Evolutionary conservation across 2,888 invertebrate genomes (phyloP).

Genomic region (Timema cristinae): DNA sequence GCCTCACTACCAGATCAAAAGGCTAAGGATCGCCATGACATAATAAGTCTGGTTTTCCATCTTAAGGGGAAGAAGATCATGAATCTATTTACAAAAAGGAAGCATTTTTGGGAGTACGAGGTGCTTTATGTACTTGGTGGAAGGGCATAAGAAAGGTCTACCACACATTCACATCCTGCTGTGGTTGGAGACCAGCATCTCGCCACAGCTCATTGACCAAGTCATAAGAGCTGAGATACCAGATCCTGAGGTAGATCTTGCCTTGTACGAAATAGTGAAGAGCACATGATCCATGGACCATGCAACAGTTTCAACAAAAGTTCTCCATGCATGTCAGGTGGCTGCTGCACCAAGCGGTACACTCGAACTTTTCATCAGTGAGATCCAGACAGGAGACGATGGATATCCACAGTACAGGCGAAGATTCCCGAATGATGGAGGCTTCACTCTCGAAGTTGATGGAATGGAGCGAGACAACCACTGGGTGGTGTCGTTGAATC

Average conservation of each 20-base stretch:
- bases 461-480: constrained; percentile 27
- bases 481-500: constrained; percentile 30
- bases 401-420: constrained; percentile 42
- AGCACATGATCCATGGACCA: constrained; percentile 42
- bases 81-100: constrained; percentile 15
- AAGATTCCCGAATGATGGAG: constrained; percentile 20
- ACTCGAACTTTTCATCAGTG: constrained; percentile 35
- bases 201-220: constrained; percentile 35
- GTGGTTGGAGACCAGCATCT: too few species aligned
- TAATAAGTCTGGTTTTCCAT: constrained; percentile 35
- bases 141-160: constrained; percentile 41
- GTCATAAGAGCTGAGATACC: constrained; percentile 37
- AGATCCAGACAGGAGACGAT: constrained; percentile 31
- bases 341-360: constrained; percentile 37
- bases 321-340: constrained; percentile 36
- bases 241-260: constrained; percentile 33
- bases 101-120: constrained; percentile 14
- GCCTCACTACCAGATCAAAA: constrained; percentile 30
- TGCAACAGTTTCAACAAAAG: constrained; percentile 36
- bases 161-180: constrained; percentile 35
- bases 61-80: constrained; percentile 19
- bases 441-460: not conserved
- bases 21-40: constrained; percentile 33
- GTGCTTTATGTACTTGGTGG: constrained; percentile 28
- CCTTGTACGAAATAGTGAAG: constrained; percentile 35